Evolutionary conservation across 2,113 vertebrate species (phyloP), one percentile per base, ranked within the genome.

Genomic region (Ophthalmolycus amberensis): DNA sequence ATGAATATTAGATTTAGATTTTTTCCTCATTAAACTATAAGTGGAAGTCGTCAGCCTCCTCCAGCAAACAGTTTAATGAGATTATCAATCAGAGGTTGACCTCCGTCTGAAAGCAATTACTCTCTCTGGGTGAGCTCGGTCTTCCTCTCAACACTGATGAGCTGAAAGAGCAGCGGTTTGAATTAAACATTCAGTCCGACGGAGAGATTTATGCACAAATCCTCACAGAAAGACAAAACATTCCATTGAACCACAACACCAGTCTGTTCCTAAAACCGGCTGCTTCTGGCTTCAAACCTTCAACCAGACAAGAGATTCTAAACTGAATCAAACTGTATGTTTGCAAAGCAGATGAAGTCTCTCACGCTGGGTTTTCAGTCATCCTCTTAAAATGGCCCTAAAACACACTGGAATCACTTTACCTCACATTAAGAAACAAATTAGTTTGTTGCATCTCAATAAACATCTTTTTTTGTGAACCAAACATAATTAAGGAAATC

Each of bases 41-140:
- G 29, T 71, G 71, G 59, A 74, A 14, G 27, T 59, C 46, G 54
- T 48, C 32, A 37, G 68, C 9, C 18, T 52, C 56, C 32, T 59
- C 42, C 22, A 48, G 20, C 15, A 50, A 42, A 59, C 22, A 12
- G 29, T 5, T 75, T 60, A 71, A 82, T 64, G 34, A 67, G 6
- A 59, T 56, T 6, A 58, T 68, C 38, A 82, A 16, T 48, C 66
- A 22, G 27, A 32, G 27, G 66, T 34, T 22, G 44, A 65, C 63
- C 38, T 65, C 48, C 37, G 32, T 42, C 58, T 56, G n/a, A 77
- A 5, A 34, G 20, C 34, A 9, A 29, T 54, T 25, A 1, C n/a
- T 27, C 27, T 22, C 64, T 56, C 63, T 0, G 32, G 15, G 29
- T 38, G 40, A 34, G 32, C 15, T 67, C 25, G 37, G 64, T 42